Conservation (phyloP, 2,113 vertebrate genomes). For the Oryzias celebensis region DNA sequence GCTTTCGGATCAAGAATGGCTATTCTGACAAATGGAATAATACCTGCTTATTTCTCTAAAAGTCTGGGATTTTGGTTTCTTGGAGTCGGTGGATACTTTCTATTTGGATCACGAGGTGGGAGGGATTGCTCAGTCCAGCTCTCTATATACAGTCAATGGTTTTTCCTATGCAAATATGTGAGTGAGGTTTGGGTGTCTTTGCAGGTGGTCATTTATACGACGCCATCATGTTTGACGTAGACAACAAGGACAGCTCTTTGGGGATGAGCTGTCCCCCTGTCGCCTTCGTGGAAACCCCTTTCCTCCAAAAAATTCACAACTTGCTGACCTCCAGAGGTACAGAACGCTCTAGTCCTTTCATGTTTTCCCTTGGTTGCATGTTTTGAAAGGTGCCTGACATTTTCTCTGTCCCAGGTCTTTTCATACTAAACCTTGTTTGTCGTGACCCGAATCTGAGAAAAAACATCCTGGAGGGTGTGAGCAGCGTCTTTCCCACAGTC, state of each 20-base stretch:
- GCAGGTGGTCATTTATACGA: conserved; percentile 80
- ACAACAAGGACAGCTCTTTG: conserved; percentile 89
- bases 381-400: not conserved
- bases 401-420: conserved; percentile 80
- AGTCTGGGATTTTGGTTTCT: too few relatives aligned
- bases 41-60: too few relatives aligned
- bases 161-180: not conserved
- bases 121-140: too few relatives aligned
- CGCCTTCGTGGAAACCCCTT: conserved; percentile 85
- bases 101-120: too few relatives aligned
- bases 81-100: too few relatives aligned
- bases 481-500: conserved; percentile 80
- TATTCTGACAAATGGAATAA: too few relatives aligned
- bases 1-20: too few relatives aligned
- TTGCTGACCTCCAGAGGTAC: conserved; percentile 85
- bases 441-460: conserved; percentile 83
- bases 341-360: not conserved
- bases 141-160: too few relatives aligned
- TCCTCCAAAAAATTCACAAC: conserved; percentile 84
- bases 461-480: conserved; percentile 79
- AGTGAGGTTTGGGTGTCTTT: not conserved
- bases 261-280: conserved; percentile 95
- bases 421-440: conserved; percentile 94
- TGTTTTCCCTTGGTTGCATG: not conserved
- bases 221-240: conserved; percentile 92